Evolutionary conservation across 2,113 vertebrate species (phyloP), one percentile per base, ranked within the genome.

Genomic region (Prietella phreatophila): DNA sequence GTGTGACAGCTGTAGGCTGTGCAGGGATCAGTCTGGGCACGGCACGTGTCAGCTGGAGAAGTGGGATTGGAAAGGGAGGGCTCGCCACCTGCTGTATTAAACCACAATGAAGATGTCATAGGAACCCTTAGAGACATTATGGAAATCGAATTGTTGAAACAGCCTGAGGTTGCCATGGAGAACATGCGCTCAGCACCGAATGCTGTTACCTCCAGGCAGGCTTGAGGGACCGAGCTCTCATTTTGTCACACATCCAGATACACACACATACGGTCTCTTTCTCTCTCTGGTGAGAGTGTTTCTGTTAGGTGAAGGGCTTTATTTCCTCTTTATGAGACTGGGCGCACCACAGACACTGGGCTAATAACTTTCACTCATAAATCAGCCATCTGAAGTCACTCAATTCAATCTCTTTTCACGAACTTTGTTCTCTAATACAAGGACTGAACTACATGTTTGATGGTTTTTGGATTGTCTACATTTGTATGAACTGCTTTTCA

Each of bases 91-190:
- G 87, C 93, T 93, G 90, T 30, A 71, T 94, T 10, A 82, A 83
- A 88, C 93, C 92, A 94, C 91, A 94, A 95, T 95, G 92, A 95
- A 95, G 93, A 95, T 93, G 94, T 95, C 95, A 95, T 93, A 94
- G 92, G 89, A 86, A 91, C 92, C 92, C 93, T 92, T 91, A 87
- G 92, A 93, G 94, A 94, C 93, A 91, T 92, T 6, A 92, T 95
- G 94, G 91, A 95, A 95, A 95, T 95, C 5, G 87, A 92, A 94
- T 94, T 95, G 93, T 93, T 94, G 94, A 93, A 95, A 92, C 90
- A 61, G 60, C 90, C 53, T 30, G 83, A 89, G 90, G 95, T 97
- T 97, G 94, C 95, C 93, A 96, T 95, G 96, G 95, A 94, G 94
- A 95, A 93, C 89, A 92, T 88, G 87, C 88, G 81, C 90, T 93